phyloP scores from a whole-genome alignment of 92 coral and sea anemone species.

The Siderastrea siderea region DNA sequence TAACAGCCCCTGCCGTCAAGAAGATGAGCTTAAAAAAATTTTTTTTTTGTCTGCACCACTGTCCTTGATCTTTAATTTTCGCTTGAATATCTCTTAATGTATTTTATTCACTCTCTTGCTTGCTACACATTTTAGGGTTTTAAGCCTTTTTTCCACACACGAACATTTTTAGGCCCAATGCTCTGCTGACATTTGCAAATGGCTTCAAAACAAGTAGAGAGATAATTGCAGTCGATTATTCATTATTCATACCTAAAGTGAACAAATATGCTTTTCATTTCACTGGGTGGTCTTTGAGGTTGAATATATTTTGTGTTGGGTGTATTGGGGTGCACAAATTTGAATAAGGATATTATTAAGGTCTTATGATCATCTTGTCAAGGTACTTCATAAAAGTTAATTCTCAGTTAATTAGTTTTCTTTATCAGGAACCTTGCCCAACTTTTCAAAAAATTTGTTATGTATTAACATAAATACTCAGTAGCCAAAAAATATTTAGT shows the following conservation, averaged over 20 bases:
- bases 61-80: not conserved
- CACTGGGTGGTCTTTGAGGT: conserved; percentile 22
- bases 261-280: conserved; percentile 36
- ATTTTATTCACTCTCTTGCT: not conserved
- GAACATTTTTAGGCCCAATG: not conserved
- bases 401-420: not conserved
- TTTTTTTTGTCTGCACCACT: not conserved
- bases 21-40: not conserved
- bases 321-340: conserved; percentile 17
- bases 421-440: not conserved
- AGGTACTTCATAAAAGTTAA: not conserved
- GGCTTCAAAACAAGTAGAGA: conserved; percentile 35
- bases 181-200: conserved; percentile 44
- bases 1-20: not conserved
- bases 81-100: not conserved
- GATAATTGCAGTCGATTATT: conserved; percentile 48
- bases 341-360: conserved; percentile 1
- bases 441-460: not conserved
- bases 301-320: conserved; percentile 28
- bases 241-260: conserved; percentile 44
- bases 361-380: not conserved
- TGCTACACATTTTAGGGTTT: not conserved
- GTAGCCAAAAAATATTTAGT: not conserved
- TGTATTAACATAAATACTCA: not conserved
- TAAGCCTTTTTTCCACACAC: not conserved